phyloP scores from a whole-genome alignment of 2,888 invertebrate genomes.

The Galerucella pusilla region DNA sequence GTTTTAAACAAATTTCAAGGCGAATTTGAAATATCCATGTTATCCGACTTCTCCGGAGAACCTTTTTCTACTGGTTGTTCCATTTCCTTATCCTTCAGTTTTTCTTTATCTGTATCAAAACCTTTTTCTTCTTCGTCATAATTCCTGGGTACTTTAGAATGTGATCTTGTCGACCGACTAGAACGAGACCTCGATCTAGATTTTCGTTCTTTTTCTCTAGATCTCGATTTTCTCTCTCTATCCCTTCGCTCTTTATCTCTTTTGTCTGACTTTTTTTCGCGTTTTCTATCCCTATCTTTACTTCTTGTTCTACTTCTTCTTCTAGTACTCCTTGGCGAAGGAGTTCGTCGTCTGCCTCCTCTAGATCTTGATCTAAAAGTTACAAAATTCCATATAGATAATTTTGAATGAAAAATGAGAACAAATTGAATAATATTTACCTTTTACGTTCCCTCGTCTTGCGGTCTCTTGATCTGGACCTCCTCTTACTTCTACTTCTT shows the following conservation, averaged over 20 bases:
- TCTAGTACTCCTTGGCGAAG: conserved; percentile 58
- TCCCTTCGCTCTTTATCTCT: conserved; percentile 51
- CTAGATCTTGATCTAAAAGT: conserved; percentile 64
- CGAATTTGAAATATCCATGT: conserved; percentile 85
- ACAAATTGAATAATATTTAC: neutral
- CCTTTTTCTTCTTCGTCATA: conserved; percentile 69
- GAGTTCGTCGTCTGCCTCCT: conserved; percentile 68
- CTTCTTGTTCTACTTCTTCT: conserved; percentile 61
- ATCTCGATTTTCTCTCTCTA: conserved; percentile 55
- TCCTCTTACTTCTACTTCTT: conserved; percentile 69
- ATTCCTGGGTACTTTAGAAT: conserved; percentile 65
- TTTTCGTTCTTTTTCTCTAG: conserved; percentile 40
- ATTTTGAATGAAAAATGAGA: neutral
- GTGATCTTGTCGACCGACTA: conserved; percentile 54
- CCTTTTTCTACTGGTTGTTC: conserved; percentile 66
- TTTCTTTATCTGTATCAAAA: conserved; percentile 63
- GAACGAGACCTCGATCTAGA: conserved; percentile 54
- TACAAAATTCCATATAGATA: neutral
- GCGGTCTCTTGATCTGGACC: conserved; percentile 70
- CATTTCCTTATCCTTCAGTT: conserved; percentile 49
- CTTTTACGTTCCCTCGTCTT: conserved; percentile 64
- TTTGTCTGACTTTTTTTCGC: conserved; percentile 59
- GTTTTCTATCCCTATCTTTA: conserved; percentile 53
- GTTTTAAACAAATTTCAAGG: conserved; percentile 65
- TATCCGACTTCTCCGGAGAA: conserved; percentile 71